These are phyloP conservation scores for Vulpes vulpes DNA, from an alignment of 2,113 vertebrate species.

Conservation along the genomic window DNA sequence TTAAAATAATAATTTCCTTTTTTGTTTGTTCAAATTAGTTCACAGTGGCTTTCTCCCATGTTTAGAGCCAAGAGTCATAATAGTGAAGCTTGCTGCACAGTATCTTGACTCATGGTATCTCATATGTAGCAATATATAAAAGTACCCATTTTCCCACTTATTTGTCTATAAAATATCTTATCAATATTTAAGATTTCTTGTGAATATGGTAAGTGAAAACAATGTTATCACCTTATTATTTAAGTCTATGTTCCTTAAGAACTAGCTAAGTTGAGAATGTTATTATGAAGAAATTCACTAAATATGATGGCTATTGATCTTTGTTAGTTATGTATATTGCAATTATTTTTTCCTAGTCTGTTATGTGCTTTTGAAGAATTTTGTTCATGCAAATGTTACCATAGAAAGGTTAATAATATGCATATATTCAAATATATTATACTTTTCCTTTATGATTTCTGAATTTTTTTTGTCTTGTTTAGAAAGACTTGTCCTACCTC, in stretches of 20 bases:
- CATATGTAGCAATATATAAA: background rate
- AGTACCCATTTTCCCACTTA: background rate
- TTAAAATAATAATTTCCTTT: background rate
- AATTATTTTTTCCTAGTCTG: background rate
- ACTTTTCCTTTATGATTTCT: background rate
- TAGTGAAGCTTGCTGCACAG: background rate
- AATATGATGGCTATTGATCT: background rate
- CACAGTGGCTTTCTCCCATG: background rate
- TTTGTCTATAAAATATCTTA: background rate
- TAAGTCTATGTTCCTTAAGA: background rate
- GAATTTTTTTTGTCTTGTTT: background rate
- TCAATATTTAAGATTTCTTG: background rate
- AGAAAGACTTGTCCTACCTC: background rate
- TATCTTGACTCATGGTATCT: background rate
- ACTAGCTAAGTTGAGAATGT: background rate
- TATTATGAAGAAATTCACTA: background rate
- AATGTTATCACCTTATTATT: background rate
- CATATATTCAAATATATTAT: background rate
- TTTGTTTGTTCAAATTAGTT: background rate
- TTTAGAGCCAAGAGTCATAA: background rate
- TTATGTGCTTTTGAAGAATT: background rate
- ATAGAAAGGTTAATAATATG: background rate
- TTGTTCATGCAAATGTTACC: conserved; percentile 17
- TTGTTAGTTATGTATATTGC: background rate
- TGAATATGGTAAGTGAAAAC: background rate